Base-by-base conservation (phyloP, 2,888 invertebrate genomes). In the Trichopria drosophilae region DNA sequence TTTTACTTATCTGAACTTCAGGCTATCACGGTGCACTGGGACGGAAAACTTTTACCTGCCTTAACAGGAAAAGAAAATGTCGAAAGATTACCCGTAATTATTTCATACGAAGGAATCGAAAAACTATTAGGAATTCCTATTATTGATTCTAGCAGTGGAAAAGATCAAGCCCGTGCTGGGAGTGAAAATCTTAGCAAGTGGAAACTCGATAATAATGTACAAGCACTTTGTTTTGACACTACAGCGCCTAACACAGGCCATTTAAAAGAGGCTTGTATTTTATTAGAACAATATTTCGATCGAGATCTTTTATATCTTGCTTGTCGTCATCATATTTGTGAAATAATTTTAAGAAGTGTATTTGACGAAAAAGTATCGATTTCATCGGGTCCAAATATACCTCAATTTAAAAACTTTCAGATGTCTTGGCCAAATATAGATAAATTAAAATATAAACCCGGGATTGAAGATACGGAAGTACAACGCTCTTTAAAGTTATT, bases 311-410 rank as follows among this genome's bases (percentile, higher is more conserved):
- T 47, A 19, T 16, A 40, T 42, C 47, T 47, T 31, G 46, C 50
- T 41, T 46, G 41, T 32, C 32, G 46, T 32, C 53, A 54, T 42
- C 53, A 54, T 39, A 16, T 50, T 28, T 50, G 50, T 45, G 42
- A 54, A 29, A 40, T 54, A 20, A 37, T 54, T 37, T 34, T 50
- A 22, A 36, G 39, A 36, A 34, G n/a, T n/a, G n/a, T n/a, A n/a
- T n/a, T n/a, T n/a, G n/a, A n/a, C n/a, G n/a, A n/a, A n/a, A n/a
- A n/a, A n/a, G n/a, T n/a, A n/a, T n/a, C n/a, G n/a, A n/a, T n/a
- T n/a, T n/a, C n/a, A n/a, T n/a, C n/a, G n/a, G n/a, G n/a, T n/a
- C n/a, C n/a, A n/a, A n/a, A n/a, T n/a, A n/a, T n/a, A n/a, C n/a
- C n/a, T n/a, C n/a, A n/a, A n/a, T n/a, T n/a, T n/a, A n/a, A n/a